These are phyloP conservation scores for Drosophila subsilvestris DNA, from an alignment of 2,888 invertebrate species.

Conservation along the genomic window DNA sequence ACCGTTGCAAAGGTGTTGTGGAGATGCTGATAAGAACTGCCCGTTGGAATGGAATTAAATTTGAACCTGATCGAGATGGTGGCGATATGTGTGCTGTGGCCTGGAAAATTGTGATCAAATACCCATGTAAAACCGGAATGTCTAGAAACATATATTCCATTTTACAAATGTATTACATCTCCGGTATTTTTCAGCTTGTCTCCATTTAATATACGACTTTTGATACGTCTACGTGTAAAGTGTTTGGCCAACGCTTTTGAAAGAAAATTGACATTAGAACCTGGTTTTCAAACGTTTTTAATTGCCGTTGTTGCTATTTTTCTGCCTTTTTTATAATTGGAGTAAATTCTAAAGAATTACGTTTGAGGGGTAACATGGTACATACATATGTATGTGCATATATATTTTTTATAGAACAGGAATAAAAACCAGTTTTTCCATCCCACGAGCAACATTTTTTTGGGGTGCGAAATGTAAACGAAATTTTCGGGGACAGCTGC, in stretches of 20 bases:
- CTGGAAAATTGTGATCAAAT: not conserved
- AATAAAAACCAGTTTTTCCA: slow-evolving; percentile 43
- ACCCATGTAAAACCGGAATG: not conserved
- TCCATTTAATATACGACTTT: not conserved
- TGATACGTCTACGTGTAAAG: not conserved
- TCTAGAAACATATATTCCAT: not conserved
- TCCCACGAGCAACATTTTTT: slow-evolving; percentile 14
- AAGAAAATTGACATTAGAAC: not conserved
- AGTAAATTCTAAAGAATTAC: not conserved
- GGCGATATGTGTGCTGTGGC: not conserved
- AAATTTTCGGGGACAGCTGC: slow-evolving; percentile 46
- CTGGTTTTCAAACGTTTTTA: not conserved
- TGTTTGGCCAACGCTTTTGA: not conserved
- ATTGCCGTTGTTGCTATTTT: not conserved
- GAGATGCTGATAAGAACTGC: slow-evolving; percentile 44
- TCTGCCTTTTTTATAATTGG: not conserved
- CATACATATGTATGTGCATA: too few relatives aligned
- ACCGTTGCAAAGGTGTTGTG: slow-evolving; percentile 22
- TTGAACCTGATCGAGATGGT: not conserved
- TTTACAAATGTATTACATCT: too few relatives aligned
- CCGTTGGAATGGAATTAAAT: slow-evolving; percentile 32
- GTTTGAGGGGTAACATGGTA: not conserved
- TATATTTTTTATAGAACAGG: not conserved
- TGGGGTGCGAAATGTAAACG: slow-evolving; percentile 47
- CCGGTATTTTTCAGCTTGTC: not conserved